phyloP scores from a whole-genome alignment of 2,888 invertebrate genomes.

The Agrotis ipsilon region DNA sequence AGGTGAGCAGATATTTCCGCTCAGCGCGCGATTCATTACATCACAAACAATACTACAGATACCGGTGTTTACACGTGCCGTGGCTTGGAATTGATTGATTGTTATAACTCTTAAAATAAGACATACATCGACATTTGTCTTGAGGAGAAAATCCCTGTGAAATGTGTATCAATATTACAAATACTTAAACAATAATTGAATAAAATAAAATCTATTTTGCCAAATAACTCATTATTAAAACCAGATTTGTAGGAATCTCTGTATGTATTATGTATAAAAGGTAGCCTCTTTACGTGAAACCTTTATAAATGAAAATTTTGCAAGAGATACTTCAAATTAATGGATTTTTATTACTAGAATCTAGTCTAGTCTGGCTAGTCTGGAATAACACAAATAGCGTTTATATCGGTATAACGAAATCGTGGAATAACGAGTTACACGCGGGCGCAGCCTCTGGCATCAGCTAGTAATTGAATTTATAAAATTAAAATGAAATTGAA shows the following conservation, averaged over 20 bases:
- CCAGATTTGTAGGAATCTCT: not conserved
- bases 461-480: too few relatives aligned
- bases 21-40: constrained; percentile 48
- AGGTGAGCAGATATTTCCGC: constrained; percentile 64
- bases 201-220: too few relatives aligned
- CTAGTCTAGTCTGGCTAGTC: too few relatives aligned
- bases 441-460: too few relatives aligned
- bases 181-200: too few relatives aligned
- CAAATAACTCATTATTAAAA: not conserved
- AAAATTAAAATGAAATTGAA: constrained; percentile 10
- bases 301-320: too few relatives aligned
- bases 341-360: too few relatives aligned
- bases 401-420: too few relatives aligned
- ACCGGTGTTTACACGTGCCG: constrained; percentile 26
- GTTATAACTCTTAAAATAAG: not conserved
- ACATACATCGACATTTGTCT: constrained; percentile 1
- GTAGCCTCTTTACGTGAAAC: not conserved
- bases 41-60: constrained; percentile 31
- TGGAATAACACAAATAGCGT: too few relatives aligned
- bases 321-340: too few relatives aligned
- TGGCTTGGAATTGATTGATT: constrained; percentile 47
- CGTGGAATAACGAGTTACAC: too few relatives aligned
- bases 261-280: not conserved
- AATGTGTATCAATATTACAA: not conserved
- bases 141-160: not conserved